Percentiles rank a stretch among this genome's conserved stretches.
These are phyloP conservation scores for Anthoscopus minutus DNA, from an alignment of 2,113 vertebrate genomes.

Conservation along the genomic window DNA sequence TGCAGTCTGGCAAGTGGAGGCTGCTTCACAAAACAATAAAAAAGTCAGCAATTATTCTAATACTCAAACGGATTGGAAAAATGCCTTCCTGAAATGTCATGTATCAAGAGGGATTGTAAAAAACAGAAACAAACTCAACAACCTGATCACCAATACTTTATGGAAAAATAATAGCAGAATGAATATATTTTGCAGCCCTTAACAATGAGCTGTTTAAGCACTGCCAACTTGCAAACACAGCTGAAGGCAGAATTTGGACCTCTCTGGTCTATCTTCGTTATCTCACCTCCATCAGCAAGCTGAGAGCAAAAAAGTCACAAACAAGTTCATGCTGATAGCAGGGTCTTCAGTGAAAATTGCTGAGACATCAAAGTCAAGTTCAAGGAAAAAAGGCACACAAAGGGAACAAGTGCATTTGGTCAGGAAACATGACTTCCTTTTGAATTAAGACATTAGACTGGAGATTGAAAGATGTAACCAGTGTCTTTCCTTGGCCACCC, in stretches of 20 bases:
- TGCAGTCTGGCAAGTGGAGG: not conserved
- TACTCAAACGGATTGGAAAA: not conserved
- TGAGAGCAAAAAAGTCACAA: not conserved
- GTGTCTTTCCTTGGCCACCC: not conserved
- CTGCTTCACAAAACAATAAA: not conserved
- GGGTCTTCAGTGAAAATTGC: constrained; percentile 21
- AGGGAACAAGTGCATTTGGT: not conserved
- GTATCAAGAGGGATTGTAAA: not conserved
- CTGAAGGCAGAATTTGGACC: not conserved
- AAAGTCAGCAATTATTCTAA: not conserved
- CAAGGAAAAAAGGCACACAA: constrained; percentile 39
- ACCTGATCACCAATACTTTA: not conserved
- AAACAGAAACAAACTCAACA: not conserved
- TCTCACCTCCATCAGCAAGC: not conserved
- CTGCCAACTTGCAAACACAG: not conserved
- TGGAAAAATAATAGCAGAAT: not conserved
- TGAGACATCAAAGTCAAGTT: constrained; percentile 17
- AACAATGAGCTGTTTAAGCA: not conserved
- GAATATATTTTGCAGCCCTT: not conserved
- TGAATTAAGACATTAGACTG: not conserved
- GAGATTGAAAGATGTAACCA: not conserved
- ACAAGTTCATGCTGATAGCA: not conserved
- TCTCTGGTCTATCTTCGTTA: not conserved
- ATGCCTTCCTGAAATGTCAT: not conserved
- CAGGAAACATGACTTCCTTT: constrained; percentile 4